A percentile compares a stretch with the other conserved stretches of the same genome.
Evolutionary conservation across 1,140 invertebrate genomes (phyloP).

Genomic region (Drosophila cardini): DNA sequence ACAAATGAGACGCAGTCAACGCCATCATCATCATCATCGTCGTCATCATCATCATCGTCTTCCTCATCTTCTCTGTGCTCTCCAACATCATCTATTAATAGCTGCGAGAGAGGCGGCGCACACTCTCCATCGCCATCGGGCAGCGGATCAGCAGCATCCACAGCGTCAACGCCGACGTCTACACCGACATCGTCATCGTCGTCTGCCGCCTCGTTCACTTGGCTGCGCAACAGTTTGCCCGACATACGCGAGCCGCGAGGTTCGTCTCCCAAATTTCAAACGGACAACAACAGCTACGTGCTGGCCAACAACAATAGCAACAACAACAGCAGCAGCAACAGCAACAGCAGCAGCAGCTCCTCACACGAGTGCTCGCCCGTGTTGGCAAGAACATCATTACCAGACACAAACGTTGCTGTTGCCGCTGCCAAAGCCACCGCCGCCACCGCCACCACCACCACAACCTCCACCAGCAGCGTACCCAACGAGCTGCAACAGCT

Average conservation of each 20-base stretch:
- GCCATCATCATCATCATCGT: conserved; percentile 6
- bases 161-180: conserved; percentile 65
- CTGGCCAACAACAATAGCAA: conserved; percentile 53
- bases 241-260: conserved; percentile 77
- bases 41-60: conserved; percentile 13
- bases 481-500: conserved; percentile 73
- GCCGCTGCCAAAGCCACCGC: conserved; percentile 1
- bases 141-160: conserved; percentile 31
- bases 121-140: conserved; percentile 62
- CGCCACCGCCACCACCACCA: conserved; percentile 10
- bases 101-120: conserved; percentile 66
- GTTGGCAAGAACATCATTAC: conserved; percentile 1
- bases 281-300: conserved; percentile 57
- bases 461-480: conserved; percentile 51
- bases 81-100: conserved; percentile 67
- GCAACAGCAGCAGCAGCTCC: conserved; percentile 24
- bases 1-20: conserved; percentile 22
- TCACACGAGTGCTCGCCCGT: conserved; percentile 28
- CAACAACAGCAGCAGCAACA: conserved; percentile 16
- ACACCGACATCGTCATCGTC: conserved; percentile 66
- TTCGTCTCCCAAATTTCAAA: conserved; percentile 46
- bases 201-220: conserved; percentile 85
- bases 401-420: neutral
- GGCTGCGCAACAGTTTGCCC: conserved; percentile 83
- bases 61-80: conserved; percentile 46